Base-by-base conservation (phyloP, 2,888 invertebrate species). In the Rotaria socialis region DNA sequence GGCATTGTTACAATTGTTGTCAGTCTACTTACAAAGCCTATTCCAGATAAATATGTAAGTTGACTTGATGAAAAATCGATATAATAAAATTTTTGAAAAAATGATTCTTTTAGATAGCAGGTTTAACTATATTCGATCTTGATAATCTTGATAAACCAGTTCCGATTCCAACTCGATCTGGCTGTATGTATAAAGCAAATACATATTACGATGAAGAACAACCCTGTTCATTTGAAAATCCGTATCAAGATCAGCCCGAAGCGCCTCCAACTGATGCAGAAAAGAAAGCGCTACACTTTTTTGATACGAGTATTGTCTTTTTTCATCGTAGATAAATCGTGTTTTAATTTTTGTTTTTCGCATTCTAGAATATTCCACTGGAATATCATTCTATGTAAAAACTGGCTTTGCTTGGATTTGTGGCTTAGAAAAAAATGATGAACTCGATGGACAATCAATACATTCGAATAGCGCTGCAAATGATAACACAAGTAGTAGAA, bases 41-140 rank as follows among this genome's bases (percentile, higher is more conserved):
- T 86, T 16, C 80, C 85, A 24, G 86, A 80, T n/a, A 75, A 86
- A 86, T 85, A 85, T 85, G 86, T 86, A 86, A 75, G n/a, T 41
- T 10, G 56, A 67, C 27, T 35, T 16, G 24, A 67, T 67, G 0
- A 16, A 14, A 35, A 35, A 4, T 14, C 10, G 4, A 11, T 35
- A 8, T 52, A 14, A 52, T 52, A 16, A 16, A 52, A 52, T 11
- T 10, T 10, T 3, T 3, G 4, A 52, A 67, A 14, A 67, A 7
- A 16, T 0, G 10, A n/a, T 67, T 6, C 11, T 80, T 84, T 27
- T 80, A 56, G 67, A 75, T 52, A 58, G 14, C 55, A 11, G 47
- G 55, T 41, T 85, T 60, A 47, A 80, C 80, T 47, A 24, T 14
- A 24, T 80, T 80, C 10, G 80, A 80, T 80, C 47, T 80, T n/a